Evolutionary conservation across 2,113 vertebrate genomes (phyloP), one percentile per base, ranked within the genome.

Genomic region (Malaclemys terrapin): DNA sequence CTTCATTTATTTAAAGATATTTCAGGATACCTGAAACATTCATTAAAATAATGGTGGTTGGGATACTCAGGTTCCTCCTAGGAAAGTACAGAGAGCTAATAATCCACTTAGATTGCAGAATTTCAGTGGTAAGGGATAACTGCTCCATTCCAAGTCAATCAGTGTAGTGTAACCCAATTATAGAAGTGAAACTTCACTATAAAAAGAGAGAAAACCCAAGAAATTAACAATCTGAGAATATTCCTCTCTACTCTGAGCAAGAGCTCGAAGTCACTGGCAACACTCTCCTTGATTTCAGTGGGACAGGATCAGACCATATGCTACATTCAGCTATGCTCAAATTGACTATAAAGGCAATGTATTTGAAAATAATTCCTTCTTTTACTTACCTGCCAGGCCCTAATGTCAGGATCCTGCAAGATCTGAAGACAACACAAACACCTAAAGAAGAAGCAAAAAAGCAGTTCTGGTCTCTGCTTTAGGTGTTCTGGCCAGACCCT

Each of bases 81-180:
- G 4, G 78, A 50, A 5, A n/a, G 27, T 13, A 6, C 47, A n/a
- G 4, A 54, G 25, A 82, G 69, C 59, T 27, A 65, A 76, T 13
- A 6, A 9, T 42, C 2, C 83, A 57, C 7, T 2, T 1, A 25
- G 1, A 3, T 56, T 84, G 29, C 62, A 90, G 76, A 22, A 69
- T 3, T n/a, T 84, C 4, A 85, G 49, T 4, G 42, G 12, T 16
- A 62, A 10, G 3, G 56, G 9, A 72, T 72, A 93, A 57, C 10
- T 56, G 2, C n/a, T 54, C 35, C 5, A 69, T 75, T 1, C 4
- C 16, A 57, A 57, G 85, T 4, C 1, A 1, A 62, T 52, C 65
- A 42, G 13, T 8, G 6, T 4, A 54, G 2, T 0, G 0, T 9
- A 81, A 78, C 24, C 75, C 75, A 47, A 47, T 78, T 78, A 47